Base-by-base conservation (phyloP, 2,888 invertebrate species). In the Drosophila suboccidentalis region DNA sequence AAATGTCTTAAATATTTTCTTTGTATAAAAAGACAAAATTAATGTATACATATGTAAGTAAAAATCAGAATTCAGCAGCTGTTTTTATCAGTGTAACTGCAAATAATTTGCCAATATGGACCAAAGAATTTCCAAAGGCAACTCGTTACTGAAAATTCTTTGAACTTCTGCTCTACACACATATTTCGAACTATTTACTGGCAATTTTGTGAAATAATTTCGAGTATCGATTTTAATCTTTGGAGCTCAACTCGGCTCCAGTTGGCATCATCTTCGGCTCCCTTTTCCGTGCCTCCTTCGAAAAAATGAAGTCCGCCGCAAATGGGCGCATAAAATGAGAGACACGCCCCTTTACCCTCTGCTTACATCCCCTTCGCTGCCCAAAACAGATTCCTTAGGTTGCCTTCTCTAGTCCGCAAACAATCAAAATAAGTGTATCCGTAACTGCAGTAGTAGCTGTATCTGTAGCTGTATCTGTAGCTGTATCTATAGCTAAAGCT, bases 401-500 rank as follows among this genome's bases (percentile, higher is more conserved):
- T 41, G 65, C 50, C 41, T 49, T 38, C 51, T 34, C 15, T 17
- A 29, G 49, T 47, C 46, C 11, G 64, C 83, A 82, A 82, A 86
- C 87, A 82, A 82, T 82, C 83, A 83, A 75, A 86, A 80, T 82
- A 83, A 82, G 84, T 86, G 87, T 78, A 63, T 58, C 66, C 44
- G 26, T 53, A 38, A 32, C 51, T 62, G 49, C 46, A 60, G 32
- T 34, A 41, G 26, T 39, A 68, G 13, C 44, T 62, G 29, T 22
- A 22, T 1, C n/a, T 46, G 9, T 36, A 29, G 9, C 15, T 59
- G 46, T 43, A 51, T n/a, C 15, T 53, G 32, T 32, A 29, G 9
- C 15, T 59, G 44, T 43, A 51, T 22, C 8, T 38, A 13, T 36
- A 13, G 19, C 32, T 17, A n/a, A 29, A 55, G 22, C 36, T 53